Conservation (phyloP, 2,888 invertebrate genomes). For the Hirudinaria manillensis region DNA sequence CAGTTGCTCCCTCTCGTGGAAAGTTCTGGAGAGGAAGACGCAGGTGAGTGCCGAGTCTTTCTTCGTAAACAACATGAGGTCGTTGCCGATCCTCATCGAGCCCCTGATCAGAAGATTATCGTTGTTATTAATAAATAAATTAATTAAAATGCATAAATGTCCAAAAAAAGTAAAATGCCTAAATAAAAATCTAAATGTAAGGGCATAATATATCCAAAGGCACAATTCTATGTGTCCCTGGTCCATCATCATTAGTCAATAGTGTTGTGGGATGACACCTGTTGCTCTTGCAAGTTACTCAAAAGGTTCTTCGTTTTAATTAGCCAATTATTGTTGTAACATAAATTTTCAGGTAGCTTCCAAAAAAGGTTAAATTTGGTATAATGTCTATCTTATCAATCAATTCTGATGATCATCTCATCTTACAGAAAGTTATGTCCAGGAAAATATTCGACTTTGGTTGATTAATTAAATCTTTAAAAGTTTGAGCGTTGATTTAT, state of each 20-base stretch:
- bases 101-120: constrained; percentile 47
- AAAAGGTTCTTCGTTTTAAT: neutral
- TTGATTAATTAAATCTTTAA: no score
- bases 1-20: constrained; percentile 54
- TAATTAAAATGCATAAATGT: neutral
- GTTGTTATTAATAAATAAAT: neutral
- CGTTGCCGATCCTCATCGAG: constrained; percentile 56
- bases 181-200: neutral
- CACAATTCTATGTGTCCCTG: neutral
- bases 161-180: neutral
- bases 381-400: no score
- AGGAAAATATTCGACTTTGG: no score
- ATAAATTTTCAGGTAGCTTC: no score
- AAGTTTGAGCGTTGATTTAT: no score
- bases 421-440: no score
- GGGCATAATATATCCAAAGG: constrained; percentile 9
- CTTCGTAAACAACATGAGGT: constrained; percentile 57
- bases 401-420: no score
- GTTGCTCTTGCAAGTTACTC: neutral
- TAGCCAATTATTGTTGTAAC: no score
- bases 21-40: constrained; percentile 55
- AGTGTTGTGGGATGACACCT: neutral
- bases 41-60: constrained; percentile 52
- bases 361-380: no score
- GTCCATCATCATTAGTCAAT: no score